These are phyloP conservation scores for Salminus brasiliensis DNA, from an alignment of 2,113 vertebrate genomes.

Conservation along the genomic window DNA sequence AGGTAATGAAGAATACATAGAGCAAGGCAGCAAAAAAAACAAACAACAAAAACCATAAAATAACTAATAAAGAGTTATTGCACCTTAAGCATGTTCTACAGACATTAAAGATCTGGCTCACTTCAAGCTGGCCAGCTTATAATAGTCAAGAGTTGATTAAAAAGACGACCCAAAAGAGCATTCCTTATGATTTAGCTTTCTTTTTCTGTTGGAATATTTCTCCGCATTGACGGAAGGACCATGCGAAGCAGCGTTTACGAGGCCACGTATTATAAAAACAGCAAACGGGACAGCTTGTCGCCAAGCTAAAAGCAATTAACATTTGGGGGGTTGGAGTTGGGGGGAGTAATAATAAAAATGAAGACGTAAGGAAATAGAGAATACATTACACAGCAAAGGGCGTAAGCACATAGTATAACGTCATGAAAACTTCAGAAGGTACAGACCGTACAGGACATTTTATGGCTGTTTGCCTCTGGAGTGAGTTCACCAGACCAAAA, in stretches of 20 bases:
- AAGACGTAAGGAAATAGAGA: background rate
- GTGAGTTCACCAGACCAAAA: slow-evolving; percentile 12
- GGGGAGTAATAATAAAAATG: slow-evolving; percentile 2
- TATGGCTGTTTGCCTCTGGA: background rate
- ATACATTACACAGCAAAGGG: slow-evolving; percentile 1
- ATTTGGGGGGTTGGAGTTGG: no score
- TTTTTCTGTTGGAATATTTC: slow-evolving; percentile 17
- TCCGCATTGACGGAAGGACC: background rate
- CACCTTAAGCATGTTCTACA: background rate
- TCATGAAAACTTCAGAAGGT: slow-evolving; percentile 1
- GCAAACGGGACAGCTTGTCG: background rate
- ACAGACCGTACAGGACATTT: slow-evolving; percentile 16
- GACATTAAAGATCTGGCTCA: background rate
- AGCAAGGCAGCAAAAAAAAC: slow-evolving; percentile 6
- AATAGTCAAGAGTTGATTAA: background rate
- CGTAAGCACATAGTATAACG: background rate
- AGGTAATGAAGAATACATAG: background rate
- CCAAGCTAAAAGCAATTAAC: background rate
- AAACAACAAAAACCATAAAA: background rate
- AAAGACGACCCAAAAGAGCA: background rate
- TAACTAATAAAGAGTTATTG: background rate
- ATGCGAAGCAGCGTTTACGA: background rate
- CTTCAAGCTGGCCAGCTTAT: background rate
- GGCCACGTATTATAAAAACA: slow-evolving; percentile 16
- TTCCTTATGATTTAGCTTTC: background rate